Percentiles rank a stretch among this genome's conserved stretches.
Conservation (phyloP, 2,113 vertebrate species). For the Fulmarus glacialis region DNA sequence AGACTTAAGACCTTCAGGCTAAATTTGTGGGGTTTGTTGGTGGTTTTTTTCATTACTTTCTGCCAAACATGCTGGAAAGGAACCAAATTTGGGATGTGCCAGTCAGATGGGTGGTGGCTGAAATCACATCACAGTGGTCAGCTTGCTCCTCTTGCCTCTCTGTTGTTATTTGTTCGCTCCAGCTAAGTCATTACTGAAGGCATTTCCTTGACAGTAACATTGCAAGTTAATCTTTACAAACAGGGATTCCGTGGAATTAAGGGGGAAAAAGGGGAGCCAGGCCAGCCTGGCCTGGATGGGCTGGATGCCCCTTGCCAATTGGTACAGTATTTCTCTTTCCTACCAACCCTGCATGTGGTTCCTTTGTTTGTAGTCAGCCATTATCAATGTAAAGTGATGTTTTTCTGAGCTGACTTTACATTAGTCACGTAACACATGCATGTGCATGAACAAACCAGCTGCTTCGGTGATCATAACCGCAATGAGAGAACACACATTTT, state of each 20-base stretch:
- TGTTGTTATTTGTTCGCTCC: constrained; percentile 57
- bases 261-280: constrained; percentile 99
- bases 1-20: neutral
- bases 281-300: constrained; percentile 99
- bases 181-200: constrained; percentile 60
- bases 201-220: constrained; percentile 87
- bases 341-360: constrained; percentile 89
- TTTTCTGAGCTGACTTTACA: constrained; percentile 68
- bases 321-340: constrained; percentile 99
- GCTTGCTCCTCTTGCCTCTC: constrained; percentile 77
- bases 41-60: neutral
- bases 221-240: constrained; percentile 98
- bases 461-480: constrained; percentile 16
- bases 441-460: constrained; percentile 73
- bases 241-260: constrained; percentile 99
- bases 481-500: neutral
- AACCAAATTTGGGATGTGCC: neutral
- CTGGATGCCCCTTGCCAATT: constrained; percentile 99
- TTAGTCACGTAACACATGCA: constrained; percentile 64
- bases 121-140: neutral
- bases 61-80: neutral
- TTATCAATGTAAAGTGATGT: constrained; percentile 72
- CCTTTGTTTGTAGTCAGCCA: constrained; percentile 69
- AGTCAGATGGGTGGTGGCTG: neutral
- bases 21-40: neutral